Base-by-base conservation (phyloP, 2,888 invertebrate species). In the Pammene fasciana region DNA sequence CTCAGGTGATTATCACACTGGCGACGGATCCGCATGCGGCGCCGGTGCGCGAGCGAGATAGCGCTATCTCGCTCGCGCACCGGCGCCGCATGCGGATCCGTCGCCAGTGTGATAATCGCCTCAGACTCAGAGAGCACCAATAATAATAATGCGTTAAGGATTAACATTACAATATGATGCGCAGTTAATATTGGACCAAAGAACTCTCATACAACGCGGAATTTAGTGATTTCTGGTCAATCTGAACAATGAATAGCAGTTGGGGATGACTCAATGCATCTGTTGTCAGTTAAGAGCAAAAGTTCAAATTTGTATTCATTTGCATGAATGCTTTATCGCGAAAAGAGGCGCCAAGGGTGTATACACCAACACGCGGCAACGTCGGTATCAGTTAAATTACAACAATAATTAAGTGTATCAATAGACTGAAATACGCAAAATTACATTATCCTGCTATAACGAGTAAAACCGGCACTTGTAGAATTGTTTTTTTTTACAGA, bases 341-440 rank as follows among this genome's bases (percentile, higher is more conserved):
- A 62, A 67, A 67, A 68, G 68, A 68, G 66, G 64, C 68, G 64
- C 68, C 64, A 68, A 59, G 64, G 68, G 64, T 65, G 64, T 68
- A 59, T 64, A 59, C 57, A 65, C 57, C 43, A 65, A 68, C 68
- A 68, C 68, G 64, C 64, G 68, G 68, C 64, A 64, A 52, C 38
- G 41, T 10, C 34, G 9, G 48, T 48, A 45, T 16, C 10, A 59
- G 13, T n/a, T 7, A 11, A 52, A 26, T 52, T 65, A 57, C 62
- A 5, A n/a, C 14, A 26, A 0, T 9, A 57, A 57, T 68, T 52
- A 18, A 45, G 16, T 54, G 9, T 16, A 18, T 26, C 26, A 38
- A 5, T 36, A 14, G 10, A 18, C 11, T 38, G 41, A 16, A 38
- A 26, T 7, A 13, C 38, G 3, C 5, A 48, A 45, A 43, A 64